A percentile compares a stretch with the other conserved stretches of the same genome.
Conservation (phyloP, 2,113 vertebrate genomes). For the Mobula birostris region DNA sequence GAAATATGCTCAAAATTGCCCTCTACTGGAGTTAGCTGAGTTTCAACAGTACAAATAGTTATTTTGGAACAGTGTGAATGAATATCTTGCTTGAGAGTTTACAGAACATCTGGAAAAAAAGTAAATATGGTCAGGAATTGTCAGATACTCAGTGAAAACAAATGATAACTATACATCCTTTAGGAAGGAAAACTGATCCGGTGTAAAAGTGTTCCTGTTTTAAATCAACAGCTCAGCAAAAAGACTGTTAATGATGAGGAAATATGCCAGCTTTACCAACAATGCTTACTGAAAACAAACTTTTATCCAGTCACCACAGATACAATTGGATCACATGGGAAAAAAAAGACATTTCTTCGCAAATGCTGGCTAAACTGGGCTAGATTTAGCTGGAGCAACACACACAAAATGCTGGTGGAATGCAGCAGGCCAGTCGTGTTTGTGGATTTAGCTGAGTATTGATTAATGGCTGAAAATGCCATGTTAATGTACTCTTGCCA, state of each 20-base stretch:
- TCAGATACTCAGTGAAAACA: background rate
- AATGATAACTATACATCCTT: background rate
- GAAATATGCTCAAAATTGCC: too few species aligned
- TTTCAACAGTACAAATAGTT: too few species aligned
- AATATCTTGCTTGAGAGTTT: background rate
- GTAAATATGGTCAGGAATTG: background rate
- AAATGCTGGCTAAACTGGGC: background rate
- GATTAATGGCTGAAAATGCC: too few species aligned
- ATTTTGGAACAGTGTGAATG: too few species aligned
- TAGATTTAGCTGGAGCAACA: background rate
- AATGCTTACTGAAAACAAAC: background rate
- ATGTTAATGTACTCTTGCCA: background rate
- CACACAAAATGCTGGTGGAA: too few species aligned
- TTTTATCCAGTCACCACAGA: background rate
- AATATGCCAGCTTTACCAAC: background rate
- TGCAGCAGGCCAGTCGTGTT: too few species aligned
- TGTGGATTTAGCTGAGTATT: background rate
- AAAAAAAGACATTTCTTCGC: background rate
- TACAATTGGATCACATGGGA: background rate
- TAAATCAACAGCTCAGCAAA: too few species aligned
- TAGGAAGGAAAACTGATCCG: too few species aligned
- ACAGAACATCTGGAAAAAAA: background rate
- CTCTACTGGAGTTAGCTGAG: too few species aligned
- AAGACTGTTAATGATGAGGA: too few species aligned
- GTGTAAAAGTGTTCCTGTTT: too few species aligned